Base-by-base conservation (phyloP, 2,888 invertebrate species). In the Archips crataeganus region DNA sequence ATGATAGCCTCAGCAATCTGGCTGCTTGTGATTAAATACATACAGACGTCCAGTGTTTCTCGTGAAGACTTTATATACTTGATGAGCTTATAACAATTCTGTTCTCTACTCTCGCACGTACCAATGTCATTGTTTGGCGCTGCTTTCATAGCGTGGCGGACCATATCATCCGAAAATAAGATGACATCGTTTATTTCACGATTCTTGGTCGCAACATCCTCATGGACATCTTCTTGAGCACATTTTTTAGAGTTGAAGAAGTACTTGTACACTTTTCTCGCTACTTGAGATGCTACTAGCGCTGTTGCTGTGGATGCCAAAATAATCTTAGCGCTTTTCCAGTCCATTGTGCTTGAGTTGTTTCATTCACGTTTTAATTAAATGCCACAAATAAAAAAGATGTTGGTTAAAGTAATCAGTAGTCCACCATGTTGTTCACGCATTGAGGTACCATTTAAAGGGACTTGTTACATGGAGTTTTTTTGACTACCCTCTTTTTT, bases 131-230 rank as follows among this genome's bases (percentile, higher is more conserved):
- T 91, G 71, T 90, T 93, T 1, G 90, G 87, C 76, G 90, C 87
- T 65, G 92, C 82, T 84, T 82, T 88, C 76, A 92, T 87, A 3
- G 90, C 88, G 71, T 92, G 92, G 65, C 87, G 89, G 72, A 90
- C 83, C 66, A 90, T 79, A 77, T 92, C 91, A 77, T 94, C 91
- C n/a, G 94, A 92, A 80, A 94, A 94, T 77, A 94, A 80, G 81
- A 94, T 93, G 0, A 94, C 94, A 79, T 94, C 94, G 77, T 94
- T 94, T 77, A 94, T 93, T 81, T 94, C 94, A 77, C 91, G 89
- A 79, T 89, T 90, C 80, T 85, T 94, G 51, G 82, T 84, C 67
- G 87, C 79, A 78, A 82, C 79, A 73, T 92, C 89, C 54, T 91
- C 87, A 64, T 75, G 80, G 51, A 77, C 76, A 75, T 88, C 86